phyloP scores from a whole-genome alignment of 2,113 vertebrate species.

The Alethe diademata region DNA sequence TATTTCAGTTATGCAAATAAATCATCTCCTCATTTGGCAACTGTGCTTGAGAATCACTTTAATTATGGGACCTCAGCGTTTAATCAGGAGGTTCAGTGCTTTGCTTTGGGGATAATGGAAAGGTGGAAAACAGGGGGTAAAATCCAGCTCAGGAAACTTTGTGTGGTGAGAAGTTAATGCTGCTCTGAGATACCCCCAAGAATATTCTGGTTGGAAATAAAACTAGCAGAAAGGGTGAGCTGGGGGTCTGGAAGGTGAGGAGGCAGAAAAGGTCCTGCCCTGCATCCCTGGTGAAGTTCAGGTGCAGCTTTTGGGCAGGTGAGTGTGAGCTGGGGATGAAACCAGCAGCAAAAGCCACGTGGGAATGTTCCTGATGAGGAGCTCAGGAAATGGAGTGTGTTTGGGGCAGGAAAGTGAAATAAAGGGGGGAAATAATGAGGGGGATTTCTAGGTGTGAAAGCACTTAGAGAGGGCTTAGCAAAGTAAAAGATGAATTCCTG shows the following conservation, averaged over 20 bases:
- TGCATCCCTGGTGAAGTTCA: not conserved
- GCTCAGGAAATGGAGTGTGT: not conserved
- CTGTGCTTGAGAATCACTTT: conserved; percentile 14
- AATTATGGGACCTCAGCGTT: not conserved
- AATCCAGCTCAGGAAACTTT: not conserved
- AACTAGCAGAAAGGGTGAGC: not conserved
- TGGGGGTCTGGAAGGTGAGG: not conserved
- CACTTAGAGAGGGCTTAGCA: accelerated
- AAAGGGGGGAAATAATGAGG: accelerated
- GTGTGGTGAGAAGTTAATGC: not conserved
- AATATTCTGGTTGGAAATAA: too few species aligned
- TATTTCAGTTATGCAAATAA: conserved; percentile 22
- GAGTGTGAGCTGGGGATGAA: not conserved
- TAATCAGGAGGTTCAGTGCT: conserved; percentile 28
- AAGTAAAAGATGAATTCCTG: not conserved
- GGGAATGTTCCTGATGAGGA: not conserved
- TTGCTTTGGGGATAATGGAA: not conserved
- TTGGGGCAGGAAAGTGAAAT: not conserved
- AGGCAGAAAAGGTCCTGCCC: not conserved
- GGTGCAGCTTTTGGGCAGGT: accelerated
- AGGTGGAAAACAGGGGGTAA: not conserved
- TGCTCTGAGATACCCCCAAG: not conserved
- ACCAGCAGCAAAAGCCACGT: not conserved
- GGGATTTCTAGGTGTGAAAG: not conserved
- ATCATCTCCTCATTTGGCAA: not conserved